Percentiles rank a stretch among this genome's conserved stretches.
Evolutionary conservation across 1,140 invertebrate genomes (phyloP).

Genomic region (Lordiphosa collinella): DNA sequence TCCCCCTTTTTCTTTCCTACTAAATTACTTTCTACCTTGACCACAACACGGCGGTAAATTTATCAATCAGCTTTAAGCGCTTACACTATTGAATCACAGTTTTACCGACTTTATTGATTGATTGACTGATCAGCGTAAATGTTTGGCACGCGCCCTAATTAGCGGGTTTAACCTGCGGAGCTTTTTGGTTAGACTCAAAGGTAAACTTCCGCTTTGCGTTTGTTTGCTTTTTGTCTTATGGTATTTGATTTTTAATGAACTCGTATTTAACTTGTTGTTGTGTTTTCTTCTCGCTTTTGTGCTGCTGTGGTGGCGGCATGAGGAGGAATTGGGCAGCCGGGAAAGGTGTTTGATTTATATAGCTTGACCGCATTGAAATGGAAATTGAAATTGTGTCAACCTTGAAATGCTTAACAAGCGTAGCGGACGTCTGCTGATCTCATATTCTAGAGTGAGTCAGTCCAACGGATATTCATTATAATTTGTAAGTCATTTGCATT

Average conservation of each 20-base stretch:
- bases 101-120: slow-evolving; percentile 9
- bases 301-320: background rate
- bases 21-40: background rate
- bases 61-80: slow-evolving; percentile 31
- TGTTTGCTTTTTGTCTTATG: slow-evolving; percentile 17
- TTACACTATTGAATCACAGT: slow-evolving; percentile 8
- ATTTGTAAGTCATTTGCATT: too few species aligned
- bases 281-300: slow-evolving; percentile 1
- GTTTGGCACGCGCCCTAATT: slow-evolving; percentile 22
- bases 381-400: slow-evolving; percentile 16
- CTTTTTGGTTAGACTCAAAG: slow-evolving; percentile 4
- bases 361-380: slow-evolving; percentile 18
- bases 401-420: slow-evolving; percentile 16
- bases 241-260: slow-evolving; percentile 44
- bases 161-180: slow-evolving; percentile 14
- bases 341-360: slow-evolving; percentile 24
- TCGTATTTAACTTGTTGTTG: slow-evolving; percentile 18
- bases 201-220: slow-evolving; percentile 13
- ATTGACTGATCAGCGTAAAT: slow-evolving; percentile 11
- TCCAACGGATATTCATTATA: too few species aligned
- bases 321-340: background rate
- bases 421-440: background rate
- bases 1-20: background rate
- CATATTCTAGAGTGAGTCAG: too few species aligned
- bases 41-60: slow-evolving; percentile 8